Evolutionary conservation across 2,888 invertebrate species (phyloP).

Genomic region (Drosophila sordidapex): DNA sequence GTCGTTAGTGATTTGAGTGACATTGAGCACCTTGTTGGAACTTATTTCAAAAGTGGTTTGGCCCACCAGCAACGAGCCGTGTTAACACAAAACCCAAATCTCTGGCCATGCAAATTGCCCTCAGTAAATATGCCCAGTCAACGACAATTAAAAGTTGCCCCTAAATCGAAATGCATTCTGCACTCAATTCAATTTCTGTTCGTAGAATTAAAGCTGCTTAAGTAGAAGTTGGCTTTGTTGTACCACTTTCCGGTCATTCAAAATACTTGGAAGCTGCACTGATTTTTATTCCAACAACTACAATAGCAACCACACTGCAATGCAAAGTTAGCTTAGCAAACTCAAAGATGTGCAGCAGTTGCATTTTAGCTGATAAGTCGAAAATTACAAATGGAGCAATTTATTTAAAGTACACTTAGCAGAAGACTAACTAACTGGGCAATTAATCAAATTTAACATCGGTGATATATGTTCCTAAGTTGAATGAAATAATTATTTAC

Average conservation of each 20-base stretch:
- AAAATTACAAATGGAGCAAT: neutral
- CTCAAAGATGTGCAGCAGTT: neutral
- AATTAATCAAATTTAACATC: neutral
- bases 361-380: neutral
- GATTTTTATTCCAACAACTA: neutral
- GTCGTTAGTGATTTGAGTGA: constrained; percentile 19
- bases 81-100: neutral
- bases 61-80: constrained; percentile 10
- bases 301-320: neutral
- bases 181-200: constrained; percentile 41
- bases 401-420: constrained; percentile 3
- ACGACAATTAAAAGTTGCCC: constrained; percentile 11
- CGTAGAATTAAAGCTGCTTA: constrained; percentile 13
- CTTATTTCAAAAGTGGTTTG: constrained; percentile 48
- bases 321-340: neutral
- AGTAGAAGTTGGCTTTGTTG: neutral
- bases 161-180: constrained; percentile 55
- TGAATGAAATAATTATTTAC: neutral
- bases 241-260: neutral
- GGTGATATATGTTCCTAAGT: neutral
- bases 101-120: constrained; percentile 28
- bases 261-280: constrained; percentile 23
- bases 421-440: neutral
- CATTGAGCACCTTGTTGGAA: constrained; percentile 46
- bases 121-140: constrained; percentile 23